phyloP scores from a whole-genome alignment of 2,113 vertebrate genomes.

The Azemiops feae region DNA sequence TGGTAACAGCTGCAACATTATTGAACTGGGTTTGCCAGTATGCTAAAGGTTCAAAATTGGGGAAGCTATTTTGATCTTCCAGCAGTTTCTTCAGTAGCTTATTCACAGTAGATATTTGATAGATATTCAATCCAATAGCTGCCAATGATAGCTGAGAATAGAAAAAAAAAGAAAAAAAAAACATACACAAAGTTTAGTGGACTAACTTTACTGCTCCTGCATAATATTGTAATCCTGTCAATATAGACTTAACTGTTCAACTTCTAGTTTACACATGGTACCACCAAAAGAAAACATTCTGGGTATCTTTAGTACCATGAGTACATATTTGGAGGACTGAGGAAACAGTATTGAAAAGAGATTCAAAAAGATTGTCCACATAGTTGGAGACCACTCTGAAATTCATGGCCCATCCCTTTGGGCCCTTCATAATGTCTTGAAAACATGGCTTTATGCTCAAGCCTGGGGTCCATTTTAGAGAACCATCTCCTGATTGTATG shows the following conservation, averaged over 20 bases:
- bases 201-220: not conserved
- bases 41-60: constrained; percentile 85
- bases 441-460: not conserved
- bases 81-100: constrained; percentile 77
- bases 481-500: not conserved
- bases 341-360: not conserved
- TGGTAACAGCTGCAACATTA: constrained; percentile 84
- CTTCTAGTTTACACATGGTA: not conserved
- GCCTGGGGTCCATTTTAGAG: not conserved
- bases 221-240: not conserved
- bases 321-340: not conserved
- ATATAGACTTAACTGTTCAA: not conserved
- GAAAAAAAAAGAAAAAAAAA: constrained; percentile 2
- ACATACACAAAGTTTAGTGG: not conserved
- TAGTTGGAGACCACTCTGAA: not conserved
- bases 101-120: constrained; percentile 80
- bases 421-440: not conserved
- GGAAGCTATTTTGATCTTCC: constrained; percentile 83
- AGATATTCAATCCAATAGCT: constrained; percentile 86
- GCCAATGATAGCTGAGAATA: constrained; percentile 80
- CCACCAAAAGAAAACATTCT: not conserved
- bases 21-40: constrained; percentile 93
- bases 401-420: not conserved
- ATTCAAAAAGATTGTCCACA: not conserved
- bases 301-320: not conserved